Base-by-base conservation (phyloP, 1,140 invertebrate genomes). In the Zaprionus lachaisei region DNA sequence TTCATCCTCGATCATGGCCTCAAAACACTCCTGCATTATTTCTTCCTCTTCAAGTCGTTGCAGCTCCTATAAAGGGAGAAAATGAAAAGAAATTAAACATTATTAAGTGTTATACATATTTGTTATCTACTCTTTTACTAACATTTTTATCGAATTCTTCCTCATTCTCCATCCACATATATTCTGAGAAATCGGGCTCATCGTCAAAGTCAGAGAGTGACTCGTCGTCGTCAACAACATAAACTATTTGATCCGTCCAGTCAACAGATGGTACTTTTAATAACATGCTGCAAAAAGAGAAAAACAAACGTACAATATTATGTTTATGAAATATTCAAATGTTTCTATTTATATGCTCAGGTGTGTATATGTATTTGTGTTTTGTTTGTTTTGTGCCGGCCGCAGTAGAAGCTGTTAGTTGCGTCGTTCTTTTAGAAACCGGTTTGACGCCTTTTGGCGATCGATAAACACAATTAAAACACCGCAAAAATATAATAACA, bases 161-260 rank as follows among this genome's bases (percentile, higher is more conserved):
- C 92, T 97, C 96, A 90, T 98, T 96, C 91, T 97, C 97, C 97
- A 98, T 97, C 97, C 97, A 98, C 94, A 97, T 94, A 81, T 97
- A 98, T 80, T 98, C 97, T 0, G 96, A 96, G 93, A 97, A 98
- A 92, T 97, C 96, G 58, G 94, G 95, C 63, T 93, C 90, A 71
- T 93, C 92, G 72, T 93, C 92, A 44, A 92, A 75, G 80, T 95
- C 94, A 44, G 93, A 93, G 22, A 94, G 92, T n/a, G 94, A 93
- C 60, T 94, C 94, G 61, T 94, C 94, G 14, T 94, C 93, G 51
- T 95, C 94, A 22, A 92, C 83, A 58, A 92, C 75, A 63, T 91
- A 90, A 74, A 92, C 91, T 58, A 92, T 91, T 91, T 92, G 91
- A 73, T 92, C 91, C 66, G 91, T 91, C 91, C 91, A 92, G 73